phyloP scores from a whole-genome alignment of 2,888 invertebrate species.

The Dasysyrphus tricinctus region DNA sequence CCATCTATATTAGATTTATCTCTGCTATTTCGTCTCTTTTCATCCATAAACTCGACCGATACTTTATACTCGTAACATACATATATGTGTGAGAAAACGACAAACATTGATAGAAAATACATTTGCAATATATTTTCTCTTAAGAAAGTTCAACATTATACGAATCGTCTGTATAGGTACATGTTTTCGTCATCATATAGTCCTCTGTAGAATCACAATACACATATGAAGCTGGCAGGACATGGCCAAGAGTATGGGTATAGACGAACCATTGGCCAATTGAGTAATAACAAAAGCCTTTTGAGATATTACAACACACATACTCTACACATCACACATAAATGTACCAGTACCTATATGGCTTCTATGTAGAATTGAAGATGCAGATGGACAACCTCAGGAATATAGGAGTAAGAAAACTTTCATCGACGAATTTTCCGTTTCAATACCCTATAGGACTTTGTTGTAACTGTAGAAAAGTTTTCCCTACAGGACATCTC shows the following conservation, averaged over 20 bases:
- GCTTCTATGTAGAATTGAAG: not conserved
- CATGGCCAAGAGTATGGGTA: conserved; percentile 47
- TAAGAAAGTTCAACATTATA: conserved; percentile 39
- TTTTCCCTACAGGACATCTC: conserved; percentile 53
- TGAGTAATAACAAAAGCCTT: conserved; percentile 70
- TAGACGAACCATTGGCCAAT: conserved; percentile 69
- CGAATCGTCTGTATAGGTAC: not conserved
- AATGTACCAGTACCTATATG: not conserved
- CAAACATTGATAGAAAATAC: conserved; percentile 63
- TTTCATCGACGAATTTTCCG: conserved; percentile 71
- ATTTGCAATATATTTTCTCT: conserved; percentile 16
- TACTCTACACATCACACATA: not conserved
- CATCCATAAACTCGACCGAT: conserved; percentile 40
- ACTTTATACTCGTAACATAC: not conserved
- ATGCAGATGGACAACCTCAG: conserved; percentile 31
- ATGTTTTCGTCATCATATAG: not conserved
- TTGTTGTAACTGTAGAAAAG: conserved; percentile 41
- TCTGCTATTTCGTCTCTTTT: conserved; percentile 40
- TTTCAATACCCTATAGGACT: conserved; percentile 61
- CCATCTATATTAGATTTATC: conserved; percentile 67
- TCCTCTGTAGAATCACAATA: conserved; percentile 15
- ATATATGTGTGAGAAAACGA: conserved; percentile 6
- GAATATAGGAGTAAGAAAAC: conserved; percentile 41
- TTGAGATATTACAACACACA: conserved; percentile 1
- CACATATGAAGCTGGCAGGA: conserved; percentile 33